These are phyloP conservation scores for Cantharis flavilabris DNA, from an alignment of 2,888 invertebrate genomes.

Conservation along the genomic window DNA sequence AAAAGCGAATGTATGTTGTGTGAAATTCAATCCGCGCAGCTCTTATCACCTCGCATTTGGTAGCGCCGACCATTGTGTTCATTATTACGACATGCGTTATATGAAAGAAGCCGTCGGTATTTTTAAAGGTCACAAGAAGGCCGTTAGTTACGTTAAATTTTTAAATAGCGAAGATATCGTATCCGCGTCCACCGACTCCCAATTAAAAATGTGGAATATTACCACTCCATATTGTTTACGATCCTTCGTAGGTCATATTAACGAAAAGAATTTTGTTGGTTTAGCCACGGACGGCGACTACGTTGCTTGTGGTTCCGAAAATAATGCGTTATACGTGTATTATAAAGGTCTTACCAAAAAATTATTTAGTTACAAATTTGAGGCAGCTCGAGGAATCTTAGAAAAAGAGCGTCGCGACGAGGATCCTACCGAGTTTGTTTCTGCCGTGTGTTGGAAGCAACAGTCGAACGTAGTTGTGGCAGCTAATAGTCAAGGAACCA, in stretches of 20 bases:
- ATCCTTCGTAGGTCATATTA: slow-evolving; percentile 89
- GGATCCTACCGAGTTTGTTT: slow-evolving; percentile 90
- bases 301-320: slow-evolving; percentile 93
- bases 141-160: slow-evolving; percentile 93
- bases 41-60: slow-evolving; percentile 91
- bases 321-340: slow-evolving; percentile 90
- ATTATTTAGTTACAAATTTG: slow-evolving; percentile 85
- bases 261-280: slow-evolving; percentile 96
- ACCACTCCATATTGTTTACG: slow-evolving; percentile 75
- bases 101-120: slow-evolving; percentile 79
- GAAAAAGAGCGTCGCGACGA: slow-evolving; percentile 79
- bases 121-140: slow-evolving; percentile 89
- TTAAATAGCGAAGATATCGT: slow-evolving; percentile 83
- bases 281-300: slow-evolving; percentile 90
- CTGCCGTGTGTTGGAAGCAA: slow-evolving; percentile 92
- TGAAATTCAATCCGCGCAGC: slow-evolving; percentile 84
- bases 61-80: slow-evolving; percentile 96
- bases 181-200: slow-evolving; percentile 90
- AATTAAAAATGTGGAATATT: slow-evolving; percentile 89
- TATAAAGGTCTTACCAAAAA: slow-evolving; percentile 88
- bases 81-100: slow-evolving; percentile 91
- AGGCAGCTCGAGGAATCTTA: slow-evolving; percentile 76
- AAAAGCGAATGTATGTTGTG: slow-evolving; percentile 94
- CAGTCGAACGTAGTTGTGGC: slow-evolving; percentile 85
- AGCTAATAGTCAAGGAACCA: slow-evolving; percentile 92